Conservation (phyloP, 2,888 invertebrate genomes). For the Linnaemya vulpina region DNA sequence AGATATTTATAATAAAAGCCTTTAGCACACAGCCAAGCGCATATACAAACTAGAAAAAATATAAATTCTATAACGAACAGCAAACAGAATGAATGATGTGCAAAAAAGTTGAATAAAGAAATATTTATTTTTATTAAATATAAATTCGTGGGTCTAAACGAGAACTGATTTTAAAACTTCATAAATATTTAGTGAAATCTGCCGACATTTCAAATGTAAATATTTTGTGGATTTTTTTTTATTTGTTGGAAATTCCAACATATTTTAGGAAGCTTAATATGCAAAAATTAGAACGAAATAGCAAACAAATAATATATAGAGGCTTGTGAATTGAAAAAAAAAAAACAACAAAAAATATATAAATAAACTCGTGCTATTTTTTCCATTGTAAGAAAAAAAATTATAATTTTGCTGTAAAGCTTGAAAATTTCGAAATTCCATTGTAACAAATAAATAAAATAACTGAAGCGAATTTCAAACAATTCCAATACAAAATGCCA, state of each 20-base stretch:
- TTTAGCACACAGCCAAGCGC: conserved; percentile 1
- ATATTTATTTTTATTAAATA: neutral
- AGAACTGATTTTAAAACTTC: neutral
- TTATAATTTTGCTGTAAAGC: neutral
- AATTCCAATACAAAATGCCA: conserved; percentile 24
- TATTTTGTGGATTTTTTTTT: neutral
- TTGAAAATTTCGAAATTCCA: conserved; percentile 3
- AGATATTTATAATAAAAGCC: neutral
- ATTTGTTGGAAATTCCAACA: too few species aligned
- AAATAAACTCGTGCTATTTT: too few species aligned
- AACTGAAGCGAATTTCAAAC: conserved; percentile 4
- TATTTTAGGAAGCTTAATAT: neutral
- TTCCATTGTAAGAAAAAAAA: neutral
- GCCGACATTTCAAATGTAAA: neutral
- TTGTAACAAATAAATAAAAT: conserved; percentile 11
- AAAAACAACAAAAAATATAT: neutral
- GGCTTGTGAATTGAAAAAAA: neutral
- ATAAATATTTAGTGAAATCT: neutral
- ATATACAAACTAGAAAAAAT: conserved; percentile 1
- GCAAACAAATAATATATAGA: too few species aligned
- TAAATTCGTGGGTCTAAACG: neutral
- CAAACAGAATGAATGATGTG: neutral
- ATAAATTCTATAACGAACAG: conserved; percentile 11
- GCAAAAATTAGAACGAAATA: neutral
- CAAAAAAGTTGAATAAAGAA: too few species aligned